phyloP scores from a whole-genome alignment of 2,113 vertebrate species.

The Ursus arctos region DNA sequence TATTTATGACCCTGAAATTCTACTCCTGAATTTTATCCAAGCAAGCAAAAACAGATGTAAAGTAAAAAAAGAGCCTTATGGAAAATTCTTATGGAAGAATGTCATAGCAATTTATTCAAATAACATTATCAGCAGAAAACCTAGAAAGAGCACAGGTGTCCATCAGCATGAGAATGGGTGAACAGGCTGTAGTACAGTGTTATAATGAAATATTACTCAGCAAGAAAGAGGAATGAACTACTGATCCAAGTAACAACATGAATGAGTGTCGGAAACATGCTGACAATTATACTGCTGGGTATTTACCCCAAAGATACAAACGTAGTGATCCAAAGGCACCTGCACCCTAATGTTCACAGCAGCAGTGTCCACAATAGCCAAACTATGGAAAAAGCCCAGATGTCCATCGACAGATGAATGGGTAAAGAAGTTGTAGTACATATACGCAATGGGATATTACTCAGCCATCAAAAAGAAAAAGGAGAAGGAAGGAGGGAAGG shows the following conservation, averaged over 20 bases:
- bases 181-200: neutral
- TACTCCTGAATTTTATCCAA: neutral
- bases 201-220: neutral
- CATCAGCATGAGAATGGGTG: neutral
- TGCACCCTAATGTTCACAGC: neutral
- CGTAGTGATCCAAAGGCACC: neutral
- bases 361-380: neutral
- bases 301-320: neutral
- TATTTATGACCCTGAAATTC: neutral
- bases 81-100: neutral
- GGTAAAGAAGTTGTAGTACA: too few relatives aligned
- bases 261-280: neutral
- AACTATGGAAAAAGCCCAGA: neutral
- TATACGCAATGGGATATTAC: neutral
- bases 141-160: neutral
- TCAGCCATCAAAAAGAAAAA: neutral
- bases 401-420: neutral
- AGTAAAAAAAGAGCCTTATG: neutral
- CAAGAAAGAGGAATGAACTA: neutral
- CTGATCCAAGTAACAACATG: neutral
- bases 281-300: neutral
- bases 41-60: neutral
- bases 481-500: too few relatives aligned
- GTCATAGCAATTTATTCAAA: neutral
- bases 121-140: neutral